Evolutionary conservation across 92 coral and sea anemone species (phyloP).

Genomic region (Anthopleura xanthogrammica): DNA sequence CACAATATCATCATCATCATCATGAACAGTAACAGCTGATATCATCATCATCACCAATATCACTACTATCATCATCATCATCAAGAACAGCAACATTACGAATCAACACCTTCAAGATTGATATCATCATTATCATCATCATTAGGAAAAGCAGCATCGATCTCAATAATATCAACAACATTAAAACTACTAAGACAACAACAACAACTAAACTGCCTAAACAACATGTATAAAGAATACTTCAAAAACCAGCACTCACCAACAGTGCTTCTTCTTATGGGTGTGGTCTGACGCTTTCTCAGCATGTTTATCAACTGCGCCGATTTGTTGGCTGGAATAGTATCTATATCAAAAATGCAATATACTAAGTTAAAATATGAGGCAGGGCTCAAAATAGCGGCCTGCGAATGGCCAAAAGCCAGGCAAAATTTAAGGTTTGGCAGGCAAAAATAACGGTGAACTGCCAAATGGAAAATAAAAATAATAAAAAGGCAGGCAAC

Average conservation of each 20-base stretch:
- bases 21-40: too few relatives aligned
- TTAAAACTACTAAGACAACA: too few relatives aligned
- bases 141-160: too few relatives aligned
- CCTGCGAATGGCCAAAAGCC: too few relatives aligned
- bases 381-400: too few relatives aligned
- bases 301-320: conserved; percentile 75
- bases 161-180: too few relatives aligned
- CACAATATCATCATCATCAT: not conserved
- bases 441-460: too few relatives aligned
- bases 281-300: conserved; percentile 70
- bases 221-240: too few relatives aligned
- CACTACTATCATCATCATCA: not conserved
- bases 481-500: too few relatives aligned
- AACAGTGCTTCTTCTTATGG: conserved; percentile 66
- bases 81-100: not conserved
- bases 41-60: not conserved
- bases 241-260: conserved; percentile 28
- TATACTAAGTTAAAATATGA: not conserved
- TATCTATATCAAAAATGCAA: conserved; percentile 35
- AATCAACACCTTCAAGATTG: not conserved
- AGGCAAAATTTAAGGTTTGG: too few relatives aligned
- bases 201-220: too few relatives aligned
- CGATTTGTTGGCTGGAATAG: conserved; percentile 70
- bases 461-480: too few relatives aligned
- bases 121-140: not conserved